Base-by-base conservation (phyloP, 2,888 invertebrate genomes). In the Noctuana brunneofusca region DNA sequence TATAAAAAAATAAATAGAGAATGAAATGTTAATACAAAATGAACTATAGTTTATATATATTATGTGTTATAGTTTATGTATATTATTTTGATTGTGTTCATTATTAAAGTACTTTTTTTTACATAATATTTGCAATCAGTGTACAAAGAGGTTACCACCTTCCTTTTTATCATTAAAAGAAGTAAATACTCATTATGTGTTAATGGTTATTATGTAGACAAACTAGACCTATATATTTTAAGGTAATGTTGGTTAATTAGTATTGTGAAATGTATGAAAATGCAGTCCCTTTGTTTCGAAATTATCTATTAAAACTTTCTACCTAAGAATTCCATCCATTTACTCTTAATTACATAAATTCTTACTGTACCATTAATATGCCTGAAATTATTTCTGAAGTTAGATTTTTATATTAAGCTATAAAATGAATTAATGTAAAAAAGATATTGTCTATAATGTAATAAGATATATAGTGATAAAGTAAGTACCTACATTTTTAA, bases 291-390 rank as follows among this genome's bases (percentile, higher is more conserved):
- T 38, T 2, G 5, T 22, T 49, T 24, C 0, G 24, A 49, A 24
- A 24, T 54, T 14, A 12, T 16, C 14, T 55, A 27, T 9, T 1
- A 38, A 12, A 38, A 18, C 3, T 43, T 27, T 55, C 12, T 24
- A 41, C 18, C 16, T 55, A 55, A 16, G 16, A 27, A 55, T 43
- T 55, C 55, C 55, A 43, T 55, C 55, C 55, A 55, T 20, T 30
- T 27, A 53, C 2, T 43, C 18, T 43, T 55, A 55, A 41, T 8
- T n/a, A 14, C 24, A n/a, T 35, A 18, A 32, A 9, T 4, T n/a
- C 24, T 24, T 24, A 24, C 24, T 24, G 6, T 24, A 24, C n/a
- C n/a, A n/a, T n/a, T 2, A 24, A 6, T 6, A 24, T 24, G 6
- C 24, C 24, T 24, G 1, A 24, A 24, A 3, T 24, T 2, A 2